phyloP scores from a whole-genome alignment of 1,140 invertebrate genomes.

The Gonioctena quinquepunctata region DNA sequence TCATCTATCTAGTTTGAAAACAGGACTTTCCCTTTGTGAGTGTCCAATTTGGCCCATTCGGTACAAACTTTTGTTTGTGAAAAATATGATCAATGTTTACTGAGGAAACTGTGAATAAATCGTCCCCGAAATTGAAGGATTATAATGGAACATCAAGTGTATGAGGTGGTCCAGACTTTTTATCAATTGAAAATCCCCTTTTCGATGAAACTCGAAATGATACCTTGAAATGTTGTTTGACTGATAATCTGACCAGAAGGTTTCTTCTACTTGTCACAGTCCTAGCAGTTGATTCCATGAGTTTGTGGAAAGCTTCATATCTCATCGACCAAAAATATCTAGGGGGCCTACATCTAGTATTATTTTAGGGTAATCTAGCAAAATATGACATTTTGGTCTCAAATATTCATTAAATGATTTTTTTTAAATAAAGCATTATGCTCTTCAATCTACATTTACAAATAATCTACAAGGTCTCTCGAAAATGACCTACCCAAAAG shows the following conservation, averaged over 20 bases:
- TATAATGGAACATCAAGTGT: not conserved
- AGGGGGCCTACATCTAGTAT: constrained; percentile 39
- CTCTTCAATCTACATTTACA: constrained; percentile 18
- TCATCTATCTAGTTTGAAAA: too few species aligned
- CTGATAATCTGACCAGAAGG: constrained; percentile 11
- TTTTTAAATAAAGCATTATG: constrained; percentile 18
- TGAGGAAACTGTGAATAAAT: not conserved
- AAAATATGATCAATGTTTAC: constrained; percentile 16
- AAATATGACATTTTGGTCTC: constrained; percentile 43
- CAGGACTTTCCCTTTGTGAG: too few species aligned
- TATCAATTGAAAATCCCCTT: constrained; percentile 13
- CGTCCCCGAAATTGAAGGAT: constrained; percentile 11
- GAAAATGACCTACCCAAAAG: constrained; percentile 7
- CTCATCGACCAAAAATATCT: constrained; percentile 19
- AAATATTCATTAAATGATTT: constrained; percentile 28
- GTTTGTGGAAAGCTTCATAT: constrained; percentile 21
- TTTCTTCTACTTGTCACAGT: constrained; percentile 18
- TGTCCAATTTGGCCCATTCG: too few species aligned
- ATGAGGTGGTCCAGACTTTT: not conserved
- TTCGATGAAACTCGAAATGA: constrained; percentile 4
- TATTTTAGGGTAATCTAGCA: constrained; percentile 40
- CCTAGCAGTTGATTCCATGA: constrained; percentile 14
- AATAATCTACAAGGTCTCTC: constrained; percentile 8
- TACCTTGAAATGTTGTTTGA: constrained; percentile 19
- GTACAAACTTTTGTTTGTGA: constrained; percentile 1